phyloP scores from a whole-genome alignment of 1,140 invertebrate genomes.

The Mesaphorura yosii region DNA sequence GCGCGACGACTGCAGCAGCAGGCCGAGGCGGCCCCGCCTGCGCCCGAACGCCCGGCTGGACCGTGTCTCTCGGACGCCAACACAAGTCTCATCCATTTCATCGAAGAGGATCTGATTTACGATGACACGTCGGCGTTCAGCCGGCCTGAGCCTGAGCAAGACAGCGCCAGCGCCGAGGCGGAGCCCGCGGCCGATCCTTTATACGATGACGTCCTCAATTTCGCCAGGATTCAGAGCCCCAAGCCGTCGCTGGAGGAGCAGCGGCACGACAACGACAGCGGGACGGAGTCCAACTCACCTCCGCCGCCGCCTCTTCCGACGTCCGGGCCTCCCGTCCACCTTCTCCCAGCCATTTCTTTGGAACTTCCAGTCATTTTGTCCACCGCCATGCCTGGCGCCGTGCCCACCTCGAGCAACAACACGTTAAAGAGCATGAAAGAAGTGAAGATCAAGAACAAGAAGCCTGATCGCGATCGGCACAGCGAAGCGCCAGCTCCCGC shows the following conservation, averaged over 20 bases:
- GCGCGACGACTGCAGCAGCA: too few relatives aligned
- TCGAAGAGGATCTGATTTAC: too few relatives aligned
- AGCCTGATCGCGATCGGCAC: neutral
- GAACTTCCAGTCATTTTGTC: slow-evolving; percentile 16
- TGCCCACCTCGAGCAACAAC: neutral
- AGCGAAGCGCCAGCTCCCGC: neutral
- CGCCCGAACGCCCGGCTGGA: too few relatives aligned
- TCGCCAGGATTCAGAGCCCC: neutral
- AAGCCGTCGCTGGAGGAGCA: neutral
- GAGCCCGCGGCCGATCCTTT: slow-evolving; percentile 21
- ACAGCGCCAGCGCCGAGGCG: too few relatives aligned
- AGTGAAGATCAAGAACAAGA: neutral
- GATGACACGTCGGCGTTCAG: too few relatives aligned
- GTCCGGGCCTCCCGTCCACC: slow-evolving; percentile 25
- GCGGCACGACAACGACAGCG: slow-evolving; percentile 10
- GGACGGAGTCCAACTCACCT: slow-evolving; percentile 19
- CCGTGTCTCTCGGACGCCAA: too few relatives aligned
- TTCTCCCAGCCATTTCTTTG: slow-evolving; percentile 13
- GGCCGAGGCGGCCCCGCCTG: too few relatives aligned
- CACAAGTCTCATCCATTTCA: too few relatives aligned
- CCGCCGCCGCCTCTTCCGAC: slow-evolving; percentile 25
- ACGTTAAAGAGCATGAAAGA: neutral
- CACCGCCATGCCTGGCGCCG: neutral
- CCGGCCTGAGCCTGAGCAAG: too few relatives aligned
- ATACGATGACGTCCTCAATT: slow-evolving; percentile 30